A percentile compares a stretch with the other conserved stretches of the same genome.
These are phyloP conservation scores for Buceros bicornis DNA, from an alignment of 2,797 vertebrate species.

Conservation along the genomic window DNA sequence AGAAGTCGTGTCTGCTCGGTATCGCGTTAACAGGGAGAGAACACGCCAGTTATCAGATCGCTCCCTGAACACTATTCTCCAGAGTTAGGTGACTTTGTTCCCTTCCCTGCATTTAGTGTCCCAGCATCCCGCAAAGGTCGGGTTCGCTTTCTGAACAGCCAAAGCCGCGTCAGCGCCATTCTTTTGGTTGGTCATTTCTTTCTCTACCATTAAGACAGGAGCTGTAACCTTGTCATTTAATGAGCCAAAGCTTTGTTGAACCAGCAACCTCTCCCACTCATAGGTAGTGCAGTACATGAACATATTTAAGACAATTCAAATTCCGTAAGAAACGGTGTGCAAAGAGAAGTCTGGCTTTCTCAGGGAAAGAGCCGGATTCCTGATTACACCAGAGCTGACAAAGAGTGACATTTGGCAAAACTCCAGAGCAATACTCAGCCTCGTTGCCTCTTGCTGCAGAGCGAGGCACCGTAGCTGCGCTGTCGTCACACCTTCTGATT, in stretches of 20 bases:
- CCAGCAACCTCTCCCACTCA: neutral
- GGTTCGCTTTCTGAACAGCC: constrained; percentile 4
- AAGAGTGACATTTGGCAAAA: constrained; percentile 27
- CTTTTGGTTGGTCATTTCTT: neutral
- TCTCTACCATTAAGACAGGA: neutral
- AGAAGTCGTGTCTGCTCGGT: neutral
- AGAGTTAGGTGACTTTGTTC: constrained; percentile 48
- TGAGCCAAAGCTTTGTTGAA: constrained; percentile 12
- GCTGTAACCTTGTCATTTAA: constrained; percentile 15
- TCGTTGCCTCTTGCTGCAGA: neutral
- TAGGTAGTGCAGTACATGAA: neutral
- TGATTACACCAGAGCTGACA: neutral
- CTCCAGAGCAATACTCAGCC: neutral
- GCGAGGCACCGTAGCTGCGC: neutral
- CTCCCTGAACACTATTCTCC: neutral
- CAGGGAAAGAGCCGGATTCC: neutral
- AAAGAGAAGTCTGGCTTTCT: neutral
- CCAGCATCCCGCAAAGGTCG: neutral
- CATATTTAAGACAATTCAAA: neutral
- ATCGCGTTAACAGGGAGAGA: neutral
- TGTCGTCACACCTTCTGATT: neutral
- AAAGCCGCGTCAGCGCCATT: neutral
- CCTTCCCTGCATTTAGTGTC: neutral
- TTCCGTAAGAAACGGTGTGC: neutral
- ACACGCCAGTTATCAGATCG: neutral